Evolutionary conservation across 1,140 invertebrate species (phyloP).

Genomic region (Trichonephila clavata): DNA sequence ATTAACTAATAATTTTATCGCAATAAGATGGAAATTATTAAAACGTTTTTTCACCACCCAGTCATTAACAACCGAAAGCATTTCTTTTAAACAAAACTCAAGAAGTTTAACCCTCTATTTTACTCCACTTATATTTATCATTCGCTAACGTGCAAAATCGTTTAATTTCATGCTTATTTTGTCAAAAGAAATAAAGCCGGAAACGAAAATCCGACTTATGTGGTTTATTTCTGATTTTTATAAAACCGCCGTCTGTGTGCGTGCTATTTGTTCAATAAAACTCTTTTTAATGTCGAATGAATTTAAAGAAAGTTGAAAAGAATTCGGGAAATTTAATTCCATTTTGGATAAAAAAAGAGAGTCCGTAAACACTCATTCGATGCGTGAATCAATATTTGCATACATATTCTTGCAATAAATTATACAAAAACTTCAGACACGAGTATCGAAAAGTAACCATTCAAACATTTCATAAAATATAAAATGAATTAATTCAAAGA

Average conservation of each 20-base stretch:
- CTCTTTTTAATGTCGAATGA: background rate
- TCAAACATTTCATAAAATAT: too few species aligned
- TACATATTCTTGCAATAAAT: too few species aligned
- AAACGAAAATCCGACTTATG: too few species aligned
- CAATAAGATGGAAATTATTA: background rate
- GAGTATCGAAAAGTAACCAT: too few species aligned
- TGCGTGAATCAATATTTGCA: too few species aligned
- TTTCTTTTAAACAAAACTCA: background rate
- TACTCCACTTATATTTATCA: background rate
- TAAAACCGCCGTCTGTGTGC: background rate
- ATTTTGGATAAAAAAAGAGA: background rate
- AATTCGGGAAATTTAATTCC: too few species aligned
- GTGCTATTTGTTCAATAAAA: background rate
- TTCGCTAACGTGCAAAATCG: background rate
- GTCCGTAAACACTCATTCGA: too few species aligned
- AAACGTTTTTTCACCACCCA: background rate
- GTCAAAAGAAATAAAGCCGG: background rate
- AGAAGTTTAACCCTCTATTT: background rate
- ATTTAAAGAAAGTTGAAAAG: background rate
- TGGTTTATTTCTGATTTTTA: background rate
- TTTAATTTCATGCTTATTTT: background rate
- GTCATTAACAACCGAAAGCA: background rate
- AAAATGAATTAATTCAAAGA: too few species aligned
- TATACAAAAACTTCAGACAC: too few species aligned
- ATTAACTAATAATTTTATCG: constrained; percentile 49